Conservation (phyloP, 2,113 vertebrate species). For the Ophthalmolycus amberensis region DNA sequence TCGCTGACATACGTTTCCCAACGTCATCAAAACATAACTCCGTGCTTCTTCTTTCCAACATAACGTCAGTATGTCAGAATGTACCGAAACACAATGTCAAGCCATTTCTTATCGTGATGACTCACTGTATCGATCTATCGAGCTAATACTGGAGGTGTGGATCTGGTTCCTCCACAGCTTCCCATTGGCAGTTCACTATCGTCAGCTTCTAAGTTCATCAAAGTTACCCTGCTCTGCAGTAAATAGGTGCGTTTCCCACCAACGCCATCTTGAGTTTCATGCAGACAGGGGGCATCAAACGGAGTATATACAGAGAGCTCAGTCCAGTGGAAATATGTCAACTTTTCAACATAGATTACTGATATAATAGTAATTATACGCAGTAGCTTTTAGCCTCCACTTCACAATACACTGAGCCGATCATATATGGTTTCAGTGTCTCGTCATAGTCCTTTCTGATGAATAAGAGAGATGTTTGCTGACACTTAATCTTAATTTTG, state of each 20-base stretch:
- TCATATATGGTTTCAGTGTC: background rate
- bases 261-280: background rate
- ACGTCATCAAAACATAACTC: background rate
- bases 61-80: background rate
- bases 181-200: too few relatives aligned
- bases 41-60: background rate
- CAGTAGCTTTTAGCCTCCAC: background rate
- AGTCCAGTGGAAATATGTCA: background rate
- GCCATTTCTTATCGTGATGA: background rate
- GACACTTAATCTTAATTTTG: background rate
- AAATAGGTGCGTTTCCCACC: background rate
- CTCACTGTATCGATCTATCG: background rate
- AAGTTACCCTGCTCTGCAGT: background rate
- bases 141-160: too few relatives aligned
- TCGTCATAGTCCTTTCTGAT: background rate
- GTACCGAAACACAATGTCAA: background rate
- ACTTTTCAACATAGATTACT: background rate
- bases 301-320: too few relatives aligned
- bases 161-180: background rate
- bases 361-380: background rate
- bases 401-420: background rate
- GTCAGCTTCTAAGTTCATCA: background rate
- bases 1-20: background rate
- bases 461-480: background rate
- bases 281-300: background rate